These are phyloP conservation scores for Capitulum mitella DNA, from an alignment of 2,888 invertebrate species.

Conservation along the genomic window DNA sequence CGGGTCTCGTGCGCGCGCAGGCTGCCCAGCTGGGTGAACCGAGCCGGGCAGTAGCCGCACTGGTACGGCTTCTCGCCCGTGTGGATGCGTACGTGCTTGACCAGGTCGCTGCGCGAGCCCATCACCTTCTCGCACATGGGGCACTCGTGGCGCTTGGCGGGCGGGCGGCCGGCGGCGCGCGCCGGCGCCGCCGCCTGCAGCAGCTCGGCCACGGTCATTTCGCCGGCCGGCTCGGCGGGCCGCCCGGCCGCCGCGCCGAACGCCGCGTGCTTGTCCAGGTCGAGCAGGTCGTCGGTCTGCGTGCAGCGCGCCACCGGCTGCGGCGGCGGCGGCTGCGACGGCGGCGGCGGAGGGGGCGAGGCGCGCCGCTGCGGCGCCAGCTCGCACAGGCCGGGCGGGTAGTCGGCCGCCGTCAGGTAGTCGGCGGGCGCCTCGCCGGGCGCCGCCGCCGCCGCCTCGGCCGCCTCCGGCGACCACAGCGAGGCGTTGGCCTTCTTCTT, in stretches of 20 bases:
- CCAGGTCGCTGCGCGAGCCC: constrained; percentile 29
- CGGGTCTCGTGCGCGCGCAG: constrained; percentile 35
- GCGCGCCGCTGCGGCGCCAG: constrained; percentile 4
- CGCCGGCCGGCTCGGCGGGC: not conserved
- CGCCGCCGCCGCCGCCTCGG: not conserved
- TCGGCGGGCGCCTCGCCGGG: not conserved
- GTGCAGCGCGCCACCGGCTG: not conserved
- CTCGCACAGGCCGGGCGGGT: constrained; percentile 5
- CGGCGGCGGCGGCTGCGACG: too few species aligned
- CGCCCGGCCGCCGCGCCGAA: not conserved
- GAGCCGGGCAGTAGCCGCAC: constrained; percentile 33
- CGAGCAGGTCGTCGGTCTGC: not conserved
- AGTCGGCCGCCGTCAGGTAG: not conserved
- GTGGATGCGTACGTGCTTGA: constrained; percentile 35
- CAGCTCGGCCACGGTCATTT: not conserved
- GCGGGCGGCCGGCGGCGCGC: not conserved
- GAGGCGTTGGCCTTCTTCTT: not conserved
- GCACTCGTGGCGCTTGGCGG: constrained; percentile 10
- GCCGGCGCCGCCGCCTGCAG: not conserved
- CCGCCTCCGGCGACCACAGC: not conserved
- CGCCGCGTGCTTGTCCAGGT: not conserved
- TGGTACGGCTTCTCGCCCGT: constrained; percentile 34
- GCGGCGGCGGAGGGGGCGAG: too few species aligned
- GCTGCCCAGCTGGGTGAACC: constrained; percentile 34
- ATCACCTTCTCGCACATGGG: constrained; percentile 16